Evolutionary conservation across 2,888 invertebrate species (phyloP).

Genomic region (Acleris holmiana): DNA sequence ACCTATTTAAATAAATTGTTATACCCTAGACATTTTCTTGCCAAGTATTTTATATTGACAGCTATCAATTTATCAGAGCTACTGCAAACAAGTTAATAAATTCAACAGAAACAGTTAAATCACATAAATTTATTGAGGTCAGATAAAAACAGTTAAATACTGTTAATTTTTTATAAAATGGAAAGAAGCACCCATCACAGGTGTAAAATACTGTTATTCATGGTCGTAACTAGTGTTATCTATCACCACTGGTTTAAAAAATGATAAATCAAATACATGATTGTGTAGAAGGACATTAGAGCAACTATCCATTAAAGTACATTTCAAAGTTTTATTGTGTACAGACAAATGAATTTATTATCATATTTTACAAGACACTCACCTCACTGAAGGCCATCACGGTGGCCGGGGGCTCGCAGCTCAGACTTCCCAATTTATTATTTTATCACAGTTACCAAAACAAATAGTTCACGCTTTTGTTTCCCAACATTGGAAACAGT

Average conservation of each 20-base stretch:
- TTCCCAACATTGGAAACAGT: slow-evolving; percentile 83
- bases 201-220: too few species aligned
- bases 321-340: slow-evolving; percentile 11
- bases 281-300: neutral
- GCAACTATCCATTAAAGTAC: slow-evolving; percentile 2
- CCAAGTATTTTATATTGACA: too few species aligned
- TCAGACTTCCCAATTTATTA: slow-evolving; percentile 77
- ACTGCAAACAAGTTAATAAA: slow-evolving; percentile 9
- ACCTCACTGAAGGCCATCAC: slow-evolving; percentile 92
- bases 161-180: slow-evolving; percentile 2
- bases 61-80: neutral
- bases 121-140: slow-evolving; percentile 14
- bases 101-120: slow-evolving; percentile 9
- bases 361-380: slow-evolving; percentile 60
- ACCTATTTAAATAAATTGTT: too few species aligned
- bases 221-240: too few species aligned
- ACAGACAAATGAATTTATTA: slow-evolving; percentile 24
- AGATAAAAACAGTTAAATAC: slow-evolving; percentile 23
- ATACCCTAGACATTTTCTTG: neutral
- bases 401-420: slow-evolving; percentile 84
- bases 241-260: too few species aligned
- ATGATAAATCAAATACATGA: too few species aligned
- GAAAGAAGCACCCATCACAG: slow-evolving; percentile 6
- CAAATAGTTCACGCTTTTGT: slow-evolving; percentile 83
- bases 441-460: slow-evolving; percentile 80